Evolutionary conservation across 2,113 vertebrate genomes (phyloP).

Genomic region (Chrysochloris asiatica): DNA sequence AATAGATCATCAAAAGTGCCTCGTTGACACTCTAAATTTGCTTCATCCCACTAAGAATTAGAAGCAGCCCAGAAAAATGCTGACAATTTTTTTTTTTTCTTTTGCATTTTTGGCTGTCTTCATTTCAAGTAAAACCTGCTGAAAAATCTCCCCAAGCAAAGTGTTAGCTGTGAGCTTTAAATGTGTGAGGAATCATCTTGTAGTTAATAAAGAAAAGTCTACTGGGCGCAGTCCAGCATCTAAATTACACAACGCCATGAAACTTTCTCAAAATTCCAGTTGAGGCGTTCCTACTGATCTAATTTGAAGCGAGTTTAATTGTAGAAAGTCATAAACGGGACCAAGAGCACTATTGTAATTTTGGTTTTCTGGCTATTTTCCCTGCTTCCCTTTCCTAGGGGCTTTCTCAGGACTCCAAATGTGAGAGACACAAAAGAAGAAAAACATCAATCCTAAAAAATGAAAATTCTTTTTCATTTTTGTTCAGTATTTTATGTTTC

Average conservation of each 20-base stretch:
- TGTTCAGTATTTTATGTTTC: not conserved
- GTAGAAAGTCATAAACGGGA: not conserved
- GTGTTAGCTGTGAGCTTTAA: conserved; percentile 46
- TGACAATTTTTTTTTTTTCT: conserved; percentile 45
- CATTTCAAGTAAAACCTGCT: conserved; percentile 60
- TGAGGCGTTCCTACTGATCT: conserved; percentile 23
- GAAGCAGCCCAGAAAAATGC: conserved; percentile 62
- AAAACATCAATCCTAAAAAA: not conserved
- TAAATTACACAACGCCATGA: not conserved
- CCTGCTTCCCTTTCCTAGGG: not conserved
- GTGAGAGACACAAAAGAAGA: not conserved
- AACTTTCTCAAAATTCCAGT: conserved; percentile 30
- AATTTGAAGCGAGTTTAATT: conserved; percentile 46
- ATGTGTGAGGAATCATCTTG: conserved; percentile 12
- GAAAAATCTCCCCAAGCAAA: conserved; percentile 24
- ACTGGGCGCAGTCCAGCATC: not conserved
- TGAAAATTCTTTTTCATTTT: not conserved
- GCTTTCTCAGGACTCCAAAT: not conserved
- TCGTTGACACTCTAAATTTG: conserved; percentile 68
- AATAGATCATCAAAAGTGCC: conserved; percentile 63
- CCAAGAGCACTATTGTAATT: not conserved
- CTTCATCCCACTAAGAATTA: conserved; percentile 69
- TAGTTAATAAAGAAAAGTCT: conserved; percentile 23
- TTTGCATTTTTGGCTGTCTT: conserved; percentile 58
- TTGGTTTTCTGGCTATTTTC: conserved; percentile 15